Base-by-base conservation (phyloP, 1,140 invertebrate genomes). In the Anthonomus grandis region DNA sequence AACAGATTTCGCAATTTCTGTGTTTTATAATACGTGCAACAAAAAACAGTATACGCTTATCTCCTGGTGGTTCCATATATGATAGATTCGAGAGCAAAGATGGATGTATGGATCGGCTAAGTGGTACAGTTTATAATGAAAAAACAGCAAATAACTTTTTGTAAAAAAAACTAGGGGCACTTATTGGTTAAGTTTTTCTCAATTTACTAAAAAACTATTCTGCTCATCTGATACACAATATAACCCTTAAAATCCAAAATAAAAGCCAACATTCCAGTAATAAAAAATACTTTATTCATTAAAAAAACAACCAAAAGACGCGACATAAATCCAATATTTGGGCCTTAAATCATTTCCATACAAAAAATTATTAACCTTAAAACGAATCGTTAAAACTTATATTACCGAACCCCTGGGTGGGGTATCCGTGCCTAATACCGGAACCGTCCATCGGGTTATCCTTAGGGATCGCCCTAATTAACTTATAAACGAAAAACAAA, bases 311-410 rank as follows among this genome's bases (percentile, higher is more conserved):
- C 9, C 1, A 17, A 12, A 9, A 39, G 38, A 39, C 9, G 13
- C 34, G 31, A 22, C 41, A 10, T 39, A 4, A 39, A 39, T 8
- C n/a, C 6, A 31, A 31, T 31, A 31, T 31, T 31, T 31, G n/a
- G 27, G 6, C n/a, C 6, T 31, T 31, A 31, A 6, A 31, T 8
- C 6, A 31, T 31, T 31, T 31, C 6, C 27, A 31, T 8, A 31
- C n/a, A n/a, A n/a, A 31, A 31, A n/a, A n/a, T n/a, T n/a, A n/a
- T 1, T 45, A 23, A 12, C 1, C 3, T 21, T 42, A 57, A 49
- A 57, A 57, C 4, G 67, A 69, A 49, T 69, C 62, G 42, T 64
- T 62, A 46, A 66, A 64, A 61, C 60, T 64, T 41, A 69, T 66
- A 57, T 67, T 67, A 38, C 65, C 57, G 37, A 64, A 67, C 4